A percentile compares a stretch with the other conserved stretches of the same genome.
Conservation (phyloP, 2,113 vertebrate genomes). For the Catharus bicknelli region DNA sequence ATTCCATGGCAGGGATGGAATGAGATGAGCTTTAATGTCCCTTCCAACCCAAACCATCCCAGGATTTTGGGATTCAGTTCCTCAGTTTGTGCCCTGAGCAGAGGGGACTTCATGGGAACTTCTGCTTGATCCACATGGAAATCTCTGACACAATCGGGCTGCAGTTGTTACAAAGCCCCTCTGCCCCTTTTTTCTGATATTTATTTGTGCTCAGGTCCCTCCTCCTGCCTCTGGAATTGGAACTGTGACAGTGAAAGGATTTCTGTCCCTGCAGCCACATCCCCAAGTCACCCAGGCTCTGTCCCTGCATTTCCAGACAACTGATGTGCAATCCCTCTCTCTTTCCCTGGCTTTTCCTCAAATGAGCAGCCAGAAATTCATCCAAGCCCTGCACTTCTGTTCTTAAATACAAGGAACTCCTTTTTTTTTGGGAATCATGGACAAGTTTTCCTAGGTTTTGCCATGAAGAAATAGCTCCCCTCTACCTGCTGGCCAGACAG, state of each 20-base stretch:
- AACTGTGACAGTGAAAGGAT: background rate
- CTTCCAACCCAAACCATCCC: background rate
- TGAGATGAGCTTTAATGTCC: accelerated
- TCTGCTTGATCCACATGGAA: background rate
- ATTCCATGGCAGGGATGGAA: background rate
- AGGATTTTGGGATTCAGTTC: background rate
- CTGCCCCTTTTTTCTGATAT: background rate
- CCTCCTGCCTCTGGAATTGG: background rate
- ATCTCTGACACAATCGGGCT: background rate
- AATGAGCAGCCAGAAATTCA: background rate
- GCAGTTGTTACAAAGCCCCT: background rate
- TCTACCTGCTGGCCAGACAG: constrained; percentile 33
- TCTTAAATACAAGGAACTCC: background rate
- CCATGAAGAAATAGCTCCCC: background rate
- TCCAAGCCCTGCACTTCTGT: background rate
- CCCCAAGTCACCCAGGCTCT: background rate
- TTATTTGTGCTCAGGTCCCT: background rate
- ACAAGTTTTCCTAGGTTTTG: background rate
- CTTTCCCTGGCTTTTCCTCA: background rate
- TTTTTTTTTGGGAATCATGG: background rate
- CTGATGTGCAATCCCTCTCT: background rate
- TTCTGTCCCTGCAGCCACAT: background rate
- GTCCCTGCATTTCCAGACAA: background rate
- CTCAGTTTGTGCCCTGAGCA: background rate
- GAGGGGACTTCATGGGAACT: background rate